These are phyloP conservation scores for Uropetala carovei DNA, from an alignment of 2,888 invertebrate genomes.

Conservation along the genomic window DNA sequence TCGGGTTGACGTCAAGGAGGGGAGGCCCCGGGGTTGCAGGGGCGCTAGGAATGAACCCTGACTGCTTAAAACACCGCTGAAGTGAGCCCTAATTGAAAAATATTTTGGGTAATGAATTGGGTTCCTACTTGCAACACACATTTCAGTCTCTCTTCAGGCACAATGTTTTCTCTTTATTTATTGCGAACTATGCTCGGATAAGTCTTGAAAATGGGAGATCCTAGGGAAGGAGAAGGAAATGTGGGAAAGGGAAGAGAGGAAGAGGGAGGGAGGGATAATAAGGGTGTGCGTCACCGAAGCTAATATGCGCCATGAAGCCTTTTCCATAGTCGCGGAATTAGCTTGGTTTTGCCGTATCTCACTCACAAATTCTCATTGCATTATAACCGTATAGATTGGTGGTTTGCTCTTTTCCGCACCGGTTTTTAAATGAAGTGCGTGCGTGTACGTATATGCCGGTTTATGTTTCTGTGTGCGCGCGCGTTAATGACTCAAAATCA, in stretches of 20 bases:
- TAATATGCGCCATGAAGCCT: not conserved
- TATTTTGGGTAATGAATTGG: constrained; percentile 38
- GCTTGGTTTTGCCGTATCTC: not conserved
- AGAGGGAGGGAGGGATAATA: not conserved
- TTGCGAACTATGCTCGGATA: not conserved
- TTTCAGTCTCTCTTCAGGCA: not conserved
- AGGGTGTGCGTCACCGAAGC: not conserved
- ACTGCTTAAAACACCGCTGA: not conserved
- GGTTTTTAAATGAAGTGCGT: not conserved
- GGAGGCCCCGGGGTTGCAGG: not conserved
- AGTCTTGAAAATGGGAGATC: not conserved
- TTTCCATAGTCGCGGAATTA: constrained; percentile 42
- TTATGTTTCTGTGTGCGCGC: not conserved
- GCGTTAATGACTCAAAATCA: not conserved
- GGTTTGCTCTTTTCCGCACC: not conserved
- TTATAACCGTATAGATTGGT: not conserved
- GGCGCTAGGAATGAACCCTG: constrained; percentile 8
- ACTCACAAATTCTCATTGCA: not conserved
- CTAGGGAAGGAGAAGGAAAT: not conserved
- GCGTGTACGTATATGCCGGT: too few relatives aligned
- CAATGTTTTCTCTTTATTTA: not conserved
- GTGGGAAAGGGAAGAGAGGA: not conserved
- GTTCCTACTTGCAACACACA: not conserved
- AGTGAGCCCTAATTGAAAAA: constrained; percentile 44
- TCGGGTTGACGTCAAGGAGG: constrained; percentile 50